Conservation (phyloP, 2,888 invertebrate genomes). For the Sylvicola fuscatus region DNA sequence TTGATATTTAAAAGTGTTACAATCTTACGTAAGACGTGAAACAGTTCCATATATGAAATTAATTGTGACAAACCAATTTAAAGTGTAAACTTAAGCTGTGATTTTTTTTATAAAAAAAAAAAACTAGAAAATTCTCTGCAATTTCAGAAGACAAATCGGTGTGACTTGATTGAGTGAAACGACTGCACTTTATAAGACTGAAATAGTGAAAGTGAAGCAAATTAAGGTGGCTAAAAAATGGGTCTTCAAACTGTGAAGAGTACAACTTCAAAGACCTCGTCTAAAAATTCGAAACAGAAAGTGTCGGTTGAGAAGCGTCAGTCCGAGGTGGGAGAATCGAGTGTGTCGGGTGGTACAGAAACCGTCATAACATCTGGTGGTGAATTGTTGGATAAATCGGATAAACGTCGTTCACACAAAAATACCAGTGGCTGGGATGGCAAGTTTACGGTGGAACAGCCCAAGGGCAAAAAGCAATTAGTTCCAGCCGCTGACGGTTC, state of each 20-base stretch:
- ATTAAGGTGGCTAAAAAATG: neutral
- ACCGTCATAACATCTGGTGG: constrained; percentile 5
- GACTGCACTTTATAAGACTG: too few relatives aligned
- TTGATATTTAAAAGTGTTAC: too few relatives aligned
- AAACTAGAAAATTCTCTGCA: too few relatives aligned
- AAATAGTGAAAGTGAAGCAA: neutral
- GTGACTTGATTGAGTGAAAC: too few relatives aligned
- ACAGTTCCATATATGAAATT: too few relatives aligned
- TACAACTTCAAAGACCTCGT: constrained; percentile 4
- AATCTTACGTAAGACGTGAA: too few relatives aligned
- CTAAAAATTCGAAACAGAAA: constrained; percentile 3
- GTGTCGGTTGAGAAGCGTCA: constrained; percentile 4
- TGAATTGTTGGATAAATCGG: constrained; percentile 1
- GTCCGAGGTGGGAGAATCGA: neutral
- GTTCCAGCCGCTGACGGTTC: constrained; percentile 8
- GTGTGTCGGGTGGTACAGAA: constrained; percentile 3
- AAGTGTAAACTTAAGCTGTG: too few relatives aligned
- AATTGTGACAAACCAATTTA: too few relatives aligned
- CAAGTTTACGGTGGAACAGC: constrained; percentile 13
- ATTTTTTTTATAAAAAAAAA: too few relatives aligned
- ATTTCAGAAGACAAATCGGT: too few relatives aligned
- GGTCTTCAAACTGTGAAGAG: constrained; percentile 1
- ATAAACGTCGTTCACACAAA: constrained; percentile 10
- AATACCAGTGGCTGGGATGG: constrained; percentile 8
- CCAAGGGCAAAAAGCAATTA: constrained; percentile 17